These are phyloP conservation scores for Microtus richardsoni DNA, from an alignment of 2,113 vertebrate genomes.

Conservation along the genomic window DNA sequence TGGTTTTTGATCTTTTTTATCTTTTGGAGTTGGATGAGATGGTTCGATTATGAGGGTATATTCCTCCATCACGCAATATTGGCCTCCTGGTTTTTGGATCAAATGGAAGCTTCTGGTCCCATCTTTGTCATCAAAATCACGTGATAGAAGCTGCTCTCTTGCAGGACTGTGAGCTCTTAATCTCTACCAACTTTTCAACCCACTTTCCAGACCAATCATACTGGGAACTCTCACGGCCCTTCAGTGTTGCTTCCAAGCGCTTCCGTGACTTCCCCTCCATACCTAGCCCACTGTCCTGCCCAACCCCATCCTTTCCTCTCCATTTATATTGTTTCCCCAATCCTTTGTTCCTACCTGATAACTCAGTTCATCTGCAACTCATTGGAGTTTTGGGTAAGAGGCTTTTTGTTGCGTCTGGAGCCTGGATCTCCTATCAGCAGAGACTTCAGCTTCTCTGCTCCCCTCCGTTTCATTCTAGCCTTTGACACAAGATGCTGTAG, in stretches of 20 bases:
- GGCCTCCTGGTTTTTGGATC: not conserved
- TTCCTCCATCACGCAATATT: not conserved
- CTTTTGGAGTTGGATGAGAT: not conserved
- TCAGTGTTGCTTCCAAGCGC: not conserved
- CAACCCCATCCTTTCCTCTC: not conserved
- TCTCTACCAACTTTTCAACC: accelerated
- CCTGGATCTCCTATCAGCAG: not conserved
- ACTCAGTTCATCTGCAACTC: not conserved
- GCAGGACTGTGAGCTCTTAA: accelerated
- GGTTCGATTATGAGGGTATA: not conserved
- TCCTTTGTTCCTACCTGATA: not conserved
- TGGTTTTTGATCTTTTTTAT: not conserved
- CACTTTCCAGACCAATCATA: not conserved
- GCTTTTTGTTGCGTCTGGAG: not conserved
- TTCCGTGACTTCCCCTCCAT: not conserved
- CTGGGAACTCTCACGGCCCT: not conserved
- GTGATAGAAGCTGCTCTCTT: accelerated
- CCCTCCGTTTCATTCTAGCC: not conserved
- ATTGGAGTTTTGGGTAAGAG: not conserved
- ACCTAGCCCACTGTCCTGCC: not conserved
- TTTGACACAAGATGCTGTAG: not conserved
- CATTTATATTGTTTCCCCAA: not conserved
- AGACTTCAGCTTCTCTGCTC: not conserved
- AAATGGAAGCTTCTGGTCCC: not conserved
- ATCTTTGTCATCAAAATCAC: too few relatives aligned